phyloP scores from a whole-genome alignment of 2,888 invertebrate genomes.

The Melanotus villosus region DNA sequence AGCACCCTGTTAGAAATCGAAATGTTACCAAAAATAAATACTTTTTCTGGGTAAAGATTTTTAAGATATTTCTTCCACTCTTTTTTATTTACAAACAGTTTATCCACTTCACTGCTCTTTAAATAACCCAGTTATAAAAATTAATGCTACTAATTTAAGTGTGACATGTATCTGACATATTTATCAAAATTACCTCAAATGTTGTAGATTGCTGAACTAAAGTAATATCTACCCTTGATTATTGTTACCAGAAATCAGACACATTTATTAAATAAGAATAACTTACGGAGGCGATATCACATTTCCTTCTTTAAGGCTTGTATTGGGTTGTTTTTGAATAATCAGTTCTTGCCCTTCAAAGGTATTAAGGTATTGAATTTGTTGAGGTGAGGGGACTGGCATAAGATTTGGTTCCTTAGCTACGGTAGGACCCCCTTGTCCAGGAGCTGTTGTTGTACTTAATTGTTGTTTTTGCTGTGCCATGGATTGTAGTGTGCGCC shows the following conservation, averaged over 20 bases:
- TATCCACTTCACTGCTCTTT: no score
- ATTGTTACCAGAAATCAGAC: no score
- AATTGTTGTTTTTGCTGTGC: conserved; percentile 74
- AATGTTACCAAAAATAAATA: conserved; percentile 9
- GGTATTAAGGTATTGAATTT: conserved; percentile 95
- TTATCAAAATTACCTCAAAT: no score
- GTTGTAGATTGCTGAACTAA: no score
- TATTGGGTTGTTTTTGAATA: conserved; percentile 96
- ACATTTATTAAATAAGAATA: no score
- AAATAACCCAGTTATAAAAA: no score
- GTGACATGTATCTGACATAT: no score
- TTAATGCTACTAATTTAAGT: no score
- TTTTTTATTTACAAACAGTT: no score
- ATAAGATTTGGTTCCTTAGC: conserved; percentile 91
- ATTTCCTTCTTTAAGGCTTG: conserved; percentile 85
- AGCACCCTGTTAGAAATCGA: conserved; percentile 56
- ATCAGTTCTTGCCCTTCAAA: conserved; percentile 97
- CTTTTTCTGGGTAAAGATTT: not conserved
- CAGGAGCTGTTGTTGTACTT: conserved; percentile 64
- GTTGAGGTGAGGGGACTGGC: conserved; percentile 97
- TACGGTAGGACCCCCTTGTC: conserved; percentile 59
- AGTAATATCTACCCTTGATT: no score
- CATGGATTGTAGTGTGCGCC: conserved; percentile 75
- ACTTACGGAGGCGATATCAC: conserved; percentile 84
- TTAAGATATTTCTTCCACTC: no score